Base-by-base conservation (phyloP, 2,888 invertebrate species). In the Tupiocoris notatus region DNA sequence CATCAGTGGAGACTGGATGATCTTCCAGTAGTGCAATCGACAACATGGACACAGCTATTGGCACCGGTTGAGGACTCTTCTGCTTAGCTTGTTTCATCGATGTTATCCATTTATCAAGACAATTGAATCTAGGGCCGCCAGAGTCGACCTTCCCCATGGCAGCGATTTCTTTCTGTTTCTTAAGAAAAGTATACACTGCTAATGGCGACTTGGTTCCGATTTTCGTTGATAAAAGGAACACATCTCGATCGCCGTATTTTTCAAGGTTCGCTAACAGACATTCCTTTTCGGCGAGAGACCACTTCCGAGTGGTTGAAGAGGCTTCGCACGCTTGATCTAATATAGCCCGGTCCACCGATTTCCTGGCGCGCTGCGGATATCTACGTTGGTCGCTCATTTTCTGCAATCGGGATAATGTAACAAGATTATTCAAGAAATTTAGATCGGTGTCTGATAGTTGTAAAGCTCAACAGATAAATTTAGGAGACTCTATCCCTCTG, bases 221-320 rank as follows among this genome's bases (percentile, higher is more conserved):
- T 57, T 58, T 58, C 9, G 23, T 18, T 1, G 70, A 21, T 3
- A 70, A 20, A 7, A 70, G 24, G 7, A 12, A 24, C 54, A 73
- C 21, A 21, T 73, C 73, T 54, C 62, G 73, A 39, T 73, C 73
- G 9, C 73, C 73, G 63, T 63, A 73, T 22, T 23, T 73, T 18
- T 73, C 18, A 23, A 73, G 12, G 12, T 1, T 9, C 17, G 20
- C 1, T 2, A 63, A 3, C 20, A 73, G 23, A 20, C 16, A 16
- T 20, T 63, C 22, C 9, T 12, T 23, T 1, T 73, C 73, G 18
- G 61, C 63, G 0, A 12, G 17, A 7, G 24, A 62, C 73, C 73
- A 73, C n/a, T n/a, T 17, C n/a, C 21, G 21, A 7, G 22, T 12
- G n/a, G 6, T 23, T n/a, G 21, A 23, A 7, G 64, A 20, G 6